Conservation (phyloP, 1,140 invertebrate species). For the Diorhabda carinulata region DNA sequence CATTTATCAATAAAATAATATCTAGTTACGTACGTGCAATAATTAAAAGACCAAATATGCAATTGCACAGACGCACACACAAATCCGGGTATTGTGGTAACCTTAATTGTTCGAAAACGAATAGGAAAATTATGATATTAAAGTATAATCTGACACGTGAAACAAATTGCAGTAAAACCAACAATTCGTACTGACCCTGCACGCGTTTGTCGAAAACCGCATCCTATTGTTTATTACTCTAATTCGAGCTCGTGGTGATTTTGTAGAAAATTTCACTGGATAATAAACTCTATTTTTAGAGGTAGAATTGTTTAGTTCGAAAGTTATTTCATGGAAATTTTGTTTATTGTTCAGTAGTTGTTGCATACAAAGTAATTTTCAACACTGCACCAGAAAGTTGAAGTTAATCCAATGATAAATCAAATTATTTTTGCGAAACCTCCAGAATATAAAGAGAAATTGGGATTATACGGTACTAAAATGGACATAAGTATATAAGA, state of each 20-base stretch:
- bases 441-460: too few relatives aligned
- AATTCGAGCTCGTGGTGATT: not conserved
- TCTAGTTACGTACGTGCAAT: not conserved
- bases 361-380: too few relatives aligned
- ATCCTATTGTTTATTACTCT: slow-evolving; percentile 8
- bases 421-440: too few relatives aligned
- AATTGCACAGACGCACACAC: slow-evolving; percentile 9
- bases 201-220: slow-evolving; percentile 9
- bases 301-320: too few relatives aligned
- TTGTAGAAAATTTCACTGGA: not conserved
- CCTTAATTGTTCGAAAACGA: slow-evolving; percentile 15
- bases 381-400: too few relatives aligned
- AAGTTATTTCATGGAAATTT: too few relatives aligned
- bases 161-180: slow-evolving; percentile 14
- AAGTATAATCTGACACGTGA: slow-evolving; percentile 18
- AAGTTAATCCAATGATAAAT: too few relatives aligned
- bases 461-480: too few relatives aligned
- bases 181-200: slow-evolving; percentile 7
- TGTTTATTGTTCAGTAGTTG: too few relatives aligned
- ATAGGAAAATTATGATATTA: slow-evolving; percentile 20
- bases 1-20: too few relatives aligned
- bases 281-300: not conserved
- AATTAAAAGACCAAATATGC: slow-evolving; percentile 8
- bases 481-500: too few relatives aligned
- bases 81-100: slow-evolving; percentile 9